Base-by-base conservation (phyloP, 1,140 invertebrate species). In the Diorhabda carinulata region DNA sequence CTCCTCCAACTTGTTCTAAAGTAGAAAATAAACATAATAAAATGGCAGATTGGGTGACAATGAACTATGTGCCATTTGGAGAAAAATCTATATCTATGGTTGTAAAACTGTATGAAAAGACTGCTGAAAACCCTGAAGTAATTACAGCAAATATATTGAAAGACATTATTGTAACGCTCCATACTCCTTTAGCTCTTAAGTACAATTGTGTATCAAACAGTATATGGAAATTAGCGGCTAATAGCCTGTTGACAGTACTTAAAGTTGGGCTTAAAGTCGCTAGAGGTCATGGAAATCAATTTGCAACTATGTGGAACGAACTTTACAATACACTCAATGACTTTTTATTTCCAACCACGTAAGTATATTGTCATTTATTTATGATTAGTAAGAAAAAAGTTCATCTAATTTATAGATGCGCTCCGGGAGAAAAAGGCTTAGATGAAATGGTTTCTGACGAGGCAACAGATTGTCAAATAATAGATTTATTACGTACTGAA, bases 61-160 rank as follows among this genome's bases (percentile, higher is more conserved):
- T 92, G 88, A 94, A 93, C 81, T 94, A 92, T 79, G 91, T 94
- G 73, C 92, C 93, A 59, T 96, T 95, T 82, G 92, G 93, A 71
- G 93, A 95, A 78, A 90, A 91, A 79, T 88, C 92, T 8, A 83
- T 97, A 41, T 87, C 88, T 40, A 91, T 95, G 85, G 89, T 91
- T 57, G 91, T 95, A 2, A 89, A 87, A 77, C 81, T 97, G 45
- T 97, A 97, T 82, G 87, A 91, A 77, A 89, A 89, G 76, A 93
- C 92, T 41, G 92, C 93, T 4, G 85, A 86, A 25, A 89, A 92
- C 80, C 81, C 85, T 64, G 83, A 88, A 70, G 90, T 94, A 5
- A 90, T 94, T 62, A 87, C 93, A 74, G 87, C 89, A 58, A 86
- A 89, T 72, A 88, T 95, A 57, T 78, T 95, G 52, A 88, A 91